Percentiles rank a stretch among this genome's conserved stretches.
Evolutionary conservation across 2,797 vertebrate genomes (phyloP).

Genomic region (Sebastes goodei): DNA sequence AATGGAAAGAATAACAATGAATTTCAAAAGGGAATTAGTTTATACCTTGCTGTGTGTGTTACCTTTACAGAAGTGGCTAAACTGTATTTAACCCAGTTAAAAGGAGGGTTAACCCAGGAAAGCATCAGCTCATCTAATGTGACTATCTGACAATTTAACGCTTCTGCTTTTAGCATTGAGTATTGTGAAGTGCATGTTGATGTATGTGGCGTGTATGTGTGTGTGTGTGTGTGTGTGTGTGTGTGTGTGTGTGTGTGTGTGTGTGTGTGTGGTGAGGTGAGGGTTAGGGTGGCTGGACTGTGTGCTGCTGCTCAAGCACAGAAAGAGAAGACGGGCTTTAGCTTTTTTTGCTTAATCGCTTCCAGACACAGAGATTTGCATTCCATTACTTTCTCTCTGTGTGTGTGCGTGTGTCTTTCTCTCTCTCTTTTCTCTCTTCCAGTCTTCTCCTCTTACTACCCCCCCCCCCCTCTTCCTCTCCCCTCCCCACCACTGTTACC

Average conservation of each 20-base stretch:
- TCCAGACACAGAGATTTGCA: conserved; percentile 73
- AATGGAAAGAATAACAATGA: neutral
- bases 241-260: neutral
- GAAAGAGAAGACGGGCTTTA: conserved; percentile 64
- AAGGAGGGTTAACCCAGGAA: conserved; percentile 1
- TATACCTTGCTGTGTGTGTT: neutral
- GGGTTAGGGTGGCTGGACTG: conserved; percentile 29
- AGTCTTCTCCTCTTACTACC: neutral
- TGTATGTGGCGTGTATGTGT: neutral
- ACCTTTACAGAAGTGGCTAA: neutral
- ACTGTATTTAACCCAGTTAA: conserved; percentile 13
- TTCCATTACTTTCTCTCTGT: conserved; percentile 46
- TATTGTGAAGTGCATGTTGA: neutral
- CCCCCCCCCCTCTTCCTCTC: no score
- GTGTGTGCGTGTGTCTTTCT: neutral
- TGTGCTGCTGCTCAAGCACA: conserved; percentile 43
- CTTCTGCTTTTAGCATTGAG: conserved; percentile 12
- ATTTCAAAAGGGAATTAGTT: neutral
- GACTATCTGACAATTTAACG: neutral
- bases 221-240: neutral
- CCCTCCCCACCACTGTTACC: conserved; percentile 22
- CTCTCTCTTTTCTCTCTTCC: neutral
- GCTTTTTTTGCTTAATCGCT: conserved; percentile 67
- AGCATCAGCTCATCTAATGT: neutral
- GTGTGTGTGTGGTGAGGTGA: conserved; percentile 15